Evolutionary conservation across 2,797 vertebrate genomes (phyloP).

Genomic region (Esox lucius): DNA sequence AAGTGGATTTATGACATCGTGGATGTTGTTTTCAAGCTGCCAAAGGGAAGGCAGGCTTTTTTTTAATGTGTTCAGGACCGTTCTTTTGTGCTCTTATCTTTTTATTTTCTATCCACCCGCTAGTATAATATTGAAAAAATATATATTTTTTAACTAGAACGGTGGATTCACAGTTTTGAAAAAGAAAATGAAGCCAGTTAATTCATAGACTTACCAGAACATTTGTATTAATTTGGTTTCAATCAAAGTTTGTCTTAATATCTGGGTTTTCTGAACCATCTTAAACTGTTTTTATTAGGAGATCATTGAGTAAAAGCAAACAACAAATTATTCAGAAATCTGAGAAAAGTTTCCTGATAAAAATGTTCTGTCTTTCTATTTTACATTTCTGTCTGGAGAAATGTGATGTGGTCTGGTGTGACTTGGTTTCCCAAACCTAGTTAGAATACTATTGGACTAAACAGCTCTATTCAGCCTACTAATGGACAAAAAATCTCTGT

Average conservation of each 20-base stretch:
- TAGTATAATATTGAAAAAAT: constrained; percentile 28
- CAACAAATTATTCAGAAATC: constrained; percentile 12
- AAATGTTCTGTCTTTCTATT: too few species aligned
- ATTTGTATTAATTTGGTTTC: background rate
- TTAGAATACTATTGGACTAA: too few species aligned
- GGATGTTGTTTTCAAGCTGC: constrained; percentile 57
- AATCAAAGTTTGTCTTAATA: constrained; percentile 19
- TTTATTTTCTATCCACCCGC: constrained; percentile 6
- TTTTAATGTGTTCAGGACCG: constrained; percentile 56
- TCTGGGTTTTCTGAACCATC: constrained; percentile 3
- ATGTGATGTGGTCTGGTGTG: too few species aligned
- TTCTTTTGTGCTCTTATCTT: constrained; percentile 43
- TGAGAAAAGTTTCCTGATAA: background rate
- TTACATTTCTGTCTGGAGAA: too few species aligned
- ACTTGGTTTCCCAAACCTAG: too few species aligned
- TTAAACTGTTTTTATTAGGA: constrained; percentile 18
- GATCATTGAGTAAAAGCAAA: constrained; percentile 10
- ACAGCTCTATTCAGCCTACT: background rate
- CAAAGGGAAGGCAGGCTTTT: constrained; percentile 39
- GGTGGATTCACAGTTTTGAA: constrained; percentile 1
- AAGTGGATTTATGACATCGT: constrained; percentile 54
- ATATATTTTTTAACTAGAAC: constrained; percentile 28
- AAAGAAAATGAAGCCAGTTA: constrained; percentile 17
- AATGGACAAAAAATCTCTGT: background rate
- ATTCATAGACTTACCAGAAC: background rate